phyloP scores from a whole-genome alignment of 2,113 vertebrate species.

The Serilophus lunatus region DNA sequence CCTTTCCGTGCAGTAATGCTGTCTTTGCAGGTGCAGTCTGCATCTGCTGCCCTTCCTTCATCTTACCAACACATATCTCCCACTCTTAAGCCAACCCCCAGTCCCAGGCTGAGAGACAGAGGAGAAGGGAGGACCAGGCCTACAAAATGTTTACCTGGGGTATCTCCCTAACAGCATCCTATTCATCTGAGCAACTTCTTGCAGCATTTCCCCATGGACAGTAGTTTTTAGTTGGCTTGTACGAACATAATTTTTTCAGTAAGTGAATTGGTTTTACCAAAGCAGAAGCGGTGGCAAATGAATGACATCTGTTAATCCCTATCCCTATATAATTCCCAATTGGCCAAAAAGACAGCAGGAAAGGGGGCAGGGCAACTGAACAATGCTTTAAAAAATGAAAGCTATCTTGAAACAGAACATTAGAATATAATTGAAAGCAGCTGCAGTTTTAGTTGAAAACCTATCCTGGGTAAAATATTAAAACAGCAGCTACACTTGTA shows the following conservation, averaged over 20 bases:
- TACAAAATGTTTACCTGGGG: neutral
- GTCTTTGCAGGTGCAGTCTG: neutral
- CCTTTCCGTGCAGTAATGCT: neutral
- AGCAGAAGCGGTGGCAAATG: neutral
- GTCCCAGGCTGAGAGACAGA: neutral
- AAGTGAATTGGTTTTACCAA: neutral
- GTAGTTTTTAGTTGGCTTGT: neutral
- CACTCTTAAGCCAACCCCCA: neutral
- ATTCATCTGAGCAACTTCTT: neutral
- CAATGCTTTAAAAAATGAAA: neutral
- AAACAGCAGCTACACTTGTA: neutral
- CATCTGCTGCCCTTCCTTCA: neutral
- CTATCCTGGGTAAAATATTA: neutral
- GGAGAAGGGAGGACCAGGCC: neutral
- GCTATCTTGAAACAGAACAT: neutral
- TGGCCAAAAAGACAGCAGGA: neutral
- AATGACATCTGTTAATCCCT: neutral
- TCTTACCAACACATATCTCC: neutral
- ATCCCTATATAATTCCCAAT: neutral
- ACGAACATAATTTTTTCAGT: neutral
- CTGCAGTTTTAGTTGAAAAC: neutral
- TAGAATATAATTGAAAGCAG: constrained; percentile 5
- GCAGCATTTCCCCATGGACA: neutral
- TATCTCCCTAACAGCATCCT: neutral
- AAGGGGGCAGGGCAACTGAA: neutral